Evolutionary conservation across 1,140 invertebrate species (phyloP), one percentile per base, ranked within the genome.

Genomic region (Agrypnia vestita): DNA sequence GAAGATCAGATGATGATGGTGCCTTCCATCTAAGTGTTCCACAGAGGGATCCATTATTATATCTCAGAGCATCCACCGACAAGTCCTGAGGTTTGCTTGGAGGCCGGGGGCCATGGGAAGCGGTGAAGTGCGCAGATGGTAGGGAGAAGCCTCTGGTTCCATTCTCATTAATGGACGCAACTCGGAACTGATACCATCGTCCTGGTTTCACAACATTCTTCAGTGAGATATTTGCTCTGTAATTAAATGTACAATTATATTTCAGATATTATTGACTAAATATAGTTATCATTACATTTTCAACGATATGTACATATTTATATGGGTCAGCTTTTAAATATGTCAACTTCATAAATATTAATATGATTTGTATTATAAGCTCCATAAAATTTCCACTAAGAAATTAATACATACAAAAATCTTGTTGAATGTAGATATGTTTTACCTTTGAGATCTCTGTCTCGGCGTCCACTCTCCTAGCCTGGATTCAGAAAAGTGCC

Each of bases 121-220:
- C 90, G 46, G 90, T 92, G 84, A 95, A 95, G 0, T 91, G 90
- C 7, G 88, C 84, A 8, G 93, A 94, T 0, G 91, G 90, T 13
- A 88, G 84, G 0, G 94, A 95, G 84, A 92, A 95, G 6, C 94
- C 94, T 73, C 91, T 86, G 0, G 93, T 93, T 0, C 95, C 94
- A 78, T 92, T 91, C 0, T 89, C 89, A 84, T 93, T 94, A 0
- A 96, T 91, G 0, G 94, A 92, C 0, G 94, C 94, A 1, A 95
- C 92, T 35, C 94, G 90, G 84, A 95, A 94, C 84, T 94, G 92
- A 85, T 95, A 96, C 94, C 94, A 95, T 15, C 92, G 91, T 15
- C 94, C 94, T 0, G 93, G 93, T 83, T 92, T 92, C 59, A 94
- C 85, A 47, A 90, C 84, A 72, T 90, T 89, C 13, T 90, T 90